Evolutionary conservation across 1,140 invertebrate genomes (phyloP), one percentile per base, ranked within the genome.

Genomic region (Alviniconcha marisindica): DNA sequence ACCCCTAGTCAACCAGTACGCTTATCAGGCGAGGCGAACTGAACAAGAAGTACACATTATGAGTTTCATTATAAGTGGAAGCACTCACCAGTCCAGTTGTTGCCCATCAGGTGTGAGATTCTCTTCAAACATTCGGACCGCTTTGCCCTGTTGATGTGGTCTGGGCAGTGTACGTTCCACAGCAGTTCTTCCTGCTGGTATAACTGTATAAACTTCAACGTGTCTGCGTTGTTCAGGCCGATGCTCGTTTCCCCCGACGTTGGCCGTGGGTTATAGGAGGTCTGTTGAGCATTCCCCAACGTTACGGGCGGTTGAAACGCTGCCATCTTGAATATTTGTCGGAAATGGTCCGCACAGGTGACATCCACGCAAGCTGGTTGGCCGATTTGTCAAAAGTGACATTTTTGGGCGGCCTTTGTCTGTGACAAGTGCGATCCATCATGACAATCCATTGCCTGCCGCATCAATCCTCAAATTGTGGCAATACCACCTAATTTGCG

Each of bases 181-280:
- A 76, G 21, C 40, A 76, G 28, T 33, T 76, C 73, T 31, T 76
- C 24, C 21, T 51, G 42, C 42, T 76, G 73, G n/a, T 76, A 76
- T 4, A 51, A 42, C 2, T 40, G 40, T 24, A 76, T 76, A n/a
- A 76, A 76, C 14, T 28, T 28, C 28, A 24, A 40, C 5, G 73
- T 76, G 28, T 76, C 73, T 5, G 2, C 14, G 2, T 3, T 31
- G 28, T 76, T 76, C 2, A 76, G 44, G 51, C 7, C 31, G n/a
- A 74, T 74, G 4, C 36, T 74, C 4, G 71, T 33, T 31, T 66
- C 63, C 15, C 63, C 63, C 7, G n/a, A n/a, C n/a, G n/a, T n/a
- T n/a, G n/a, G n/a, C n/a, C n/a, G n/a, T n/a, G n/a, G n/a, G n/a
- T n/a, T n/a, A n/a, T n/a, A n/a, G n/a, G n/a, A n/a, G n/a, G n/a